Conservation (phyloP, 2,888 invertebrate species). For the Choreutis nemorana region DNA sequence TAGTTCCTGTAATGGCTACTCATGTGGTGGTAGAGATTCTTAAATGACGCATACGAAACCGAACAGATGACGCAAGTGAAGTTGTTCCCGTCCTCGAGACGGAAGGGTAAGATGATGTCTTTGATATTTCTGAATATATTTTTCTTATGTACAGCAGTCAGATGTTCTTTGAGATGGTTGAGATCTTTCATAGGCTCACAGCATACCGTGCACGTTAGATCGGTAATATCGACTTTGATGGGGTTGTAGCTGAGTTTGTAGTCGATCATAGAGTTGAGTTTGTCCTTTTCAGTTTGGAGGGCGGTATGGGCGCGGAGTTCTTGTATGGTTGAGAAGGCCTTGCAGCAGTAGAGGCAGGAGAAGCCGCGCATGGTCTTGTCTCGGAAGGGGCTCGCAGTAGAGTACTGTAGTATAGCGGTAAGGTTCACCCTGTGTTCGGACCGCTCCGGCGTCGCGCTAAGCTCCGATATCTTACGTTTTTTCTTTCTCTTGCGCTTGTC, state of each 20-base stretch:
- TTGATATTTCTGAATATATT: slow-evolving; percentile 46
- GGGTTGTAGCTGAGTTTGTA: slow-evolving; percentile 59
- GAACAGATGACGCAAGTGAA: slow-evolving; percentile 50
- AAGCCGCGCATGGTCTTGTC: slow-evolving; percentile 53
- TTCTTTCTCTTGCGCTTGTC: slow-evolving; percentile 42
- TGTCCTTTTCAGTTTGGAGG: slow-evolving; percentile 42
- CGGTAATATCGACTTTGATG: slow-evolving; percentile 51
- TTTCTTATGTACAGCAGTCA: slow-evolving; percentile 36
- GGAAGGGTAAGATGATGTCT: slow-evolving; percentile 53
- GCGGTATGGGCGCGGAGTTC: slow-evolving; percentile 42
- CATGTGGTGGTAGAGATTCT: slow-evolving; percentile 56
- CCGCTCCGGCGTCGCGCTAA: slow-evolving; percentile 55
- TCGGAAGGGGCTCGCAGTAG: slow-evolving; percentile 55
- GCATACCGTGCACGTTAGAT: slow-evolving; percentile 42
- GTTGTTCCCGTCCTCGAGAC: slow-evolving; percentile 41
- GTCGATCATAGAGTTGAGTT: slow-evolving; percentile 51
- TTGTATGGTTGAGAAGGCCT: slow-evolving; percentile 39
- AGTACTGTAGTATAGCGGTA: slow-evolving; percentile 51
- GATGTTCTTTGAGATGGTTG: slow-evolving; percentile 43
- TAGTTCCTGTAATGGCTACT: slow-evolving; percentile 57
- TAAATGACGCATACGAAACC: slow-evolving; percentile 48
- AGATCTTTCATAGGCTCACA: slow-evolving; percentile 37
- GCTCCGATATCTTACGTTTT: slow-evolving; percentile 47
- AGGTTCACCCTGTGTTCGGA: slow-evolving; percentile 57
- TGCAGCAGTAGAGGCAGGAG: slow-evolving; percentile 55